phyloP scores from a whole-genome alignment of 2,797 vertebrate genomes.

The Prionace glauca region DNA sequence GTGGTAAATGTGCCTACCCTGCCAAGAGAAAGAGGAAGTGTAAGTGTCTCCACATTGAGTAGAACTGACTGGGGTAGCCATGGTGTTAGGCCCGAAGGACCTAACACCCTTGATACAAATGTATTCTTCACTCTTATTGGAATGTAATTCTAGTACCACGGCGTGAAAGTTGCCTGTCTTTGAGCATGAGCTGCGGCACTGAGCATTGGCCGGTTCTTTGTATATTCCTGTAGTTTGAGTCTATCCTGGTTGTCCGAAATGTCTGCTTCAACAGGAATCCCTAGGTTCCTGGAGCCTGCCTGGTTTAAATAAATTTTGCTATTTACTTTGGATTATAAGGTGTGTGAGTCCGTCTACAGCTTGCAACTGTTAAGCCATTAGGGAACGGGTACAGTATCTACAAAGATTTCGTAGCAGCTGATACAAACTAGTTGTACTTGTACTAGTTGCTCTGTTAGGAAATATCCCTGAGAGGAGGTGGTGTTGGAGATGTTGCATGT shows the following conservation, averaged over 20 bases:
- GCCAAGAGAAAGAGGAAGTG: slow-evolving; percentile 98
- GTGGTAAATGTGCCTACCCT: slow-evolving; percentile 94
- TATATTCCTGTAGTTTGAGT: background rate
- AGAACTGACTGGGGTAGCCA: background rate
- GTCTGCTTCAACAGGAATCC: background rate
- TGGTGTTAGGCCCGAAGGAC: background rate
- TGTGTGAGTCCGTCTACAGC: background rate
- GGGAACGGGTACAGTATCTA: background rate
- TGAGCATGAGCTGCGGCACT: background rate
- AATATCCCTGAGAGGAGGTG: background rate
- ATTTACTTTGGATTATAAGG: background rate
- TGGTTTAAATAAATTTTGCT: background rate
- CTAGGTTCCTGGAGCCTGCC: background rate
- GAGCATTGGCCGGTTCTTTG: background rate
- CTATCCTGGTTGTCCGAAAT: background rate
- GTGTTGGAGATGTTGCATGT: background rate
- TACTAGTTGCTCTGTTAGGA: background rate
- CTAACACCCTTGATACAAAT: background rate
- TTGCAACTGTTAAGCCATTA: background rate
- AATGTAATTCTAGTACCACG: background rate
- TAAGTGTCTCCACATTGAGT: slow-evolving; percentile 55
- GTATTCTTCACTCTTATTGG: background rate
- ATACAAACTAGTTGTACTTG: background rate
- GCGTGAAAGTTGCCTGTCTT: background rate
- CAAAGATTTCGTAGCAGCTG: background rate